Base-by-base conservation (phyloP, 92 coral and sea anemone species). In the Epizoanthus fatuus region DNA sequence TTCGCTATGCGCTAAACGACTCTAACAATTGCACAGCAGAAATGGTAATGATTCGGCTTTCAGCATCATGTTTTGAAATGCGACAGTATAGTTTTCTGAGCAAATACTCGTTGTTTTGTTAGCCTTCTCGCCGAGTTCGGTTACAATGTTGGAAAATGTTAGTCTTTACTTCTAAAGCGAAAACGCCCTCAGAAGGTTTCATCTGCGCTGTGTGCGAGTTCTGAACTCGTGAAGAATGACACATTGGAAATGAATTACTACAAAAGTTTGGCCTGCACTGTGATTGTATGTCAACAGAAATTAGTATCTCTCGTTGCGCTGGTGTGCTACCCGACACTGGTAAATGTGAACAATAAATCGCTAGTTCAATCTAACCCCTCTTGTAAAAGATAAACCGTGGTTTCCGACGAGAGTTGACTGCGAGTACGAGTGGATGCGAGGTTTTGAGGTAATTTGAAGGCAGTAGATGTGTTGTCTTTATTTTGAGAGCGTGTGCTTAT, bases 401-500 rank as follows among this genome's bases (percentile, higher is more conserved):
- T 77, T 77, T 77, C 58, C 70, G 69, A 59, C 56, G 7, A 62
- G 55, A 60, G 47, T 60, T 17, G 35, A 25, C 25, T 77, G n/a
- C 66, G 42, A 77, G 20, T 40, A 4, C 66, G 42, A 77, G 20
- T 40, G 13, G 68, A 39, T 60, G 71, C 42, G 35, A 77, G 70
- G 40, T 32, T 77, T 62, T 77, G 35, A 22, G 7, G 70, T 77
- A 40, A 19, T 77, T 77, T 77, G 45, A 44, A 11, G 68, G 82
- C 29, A 11, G 64, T 39, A 42, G 39, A 17, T 42, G 49, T 42
- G 82, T 77, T 60, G 59, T 77, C 71, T 59, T 77, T 77, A 60
- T 77, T 60, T 60, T 22, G 16, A 77, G 70, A 77, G 82, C 69
- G 82, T 77, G 82, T 60, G 56, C 82, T 77, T 77, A 77, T 77